Percentiles rank a stretch among this genome's conserved stretches.
Evolutionary conservation across 2,797 vertebrate species (phyloP).

Genomic region (Lagocephalus sceleratus): DNA sequence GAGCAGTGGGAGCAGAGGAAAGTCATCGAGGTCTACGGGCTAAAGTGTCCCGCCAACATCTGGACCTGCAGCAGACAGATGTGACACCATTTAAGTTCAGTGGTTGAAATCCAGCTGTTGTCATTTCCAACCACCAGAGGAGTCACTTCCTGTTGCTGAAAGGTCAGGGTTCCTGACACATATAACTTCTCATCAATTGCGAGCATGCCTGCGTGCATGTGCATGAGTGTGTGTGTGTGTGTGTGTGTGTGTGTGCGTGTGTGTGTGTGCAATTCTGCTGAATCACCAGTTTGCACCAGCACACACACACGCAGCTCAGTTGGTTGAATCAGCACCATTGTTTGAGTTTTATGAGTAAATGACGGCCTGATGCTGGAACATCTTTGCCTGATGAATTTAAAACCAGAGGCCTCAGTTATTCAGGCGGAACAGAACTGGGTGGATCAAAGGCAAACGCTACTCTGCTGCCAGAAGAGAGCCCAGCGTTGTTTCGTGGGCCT

Average conservation of each 20-base stretch:
- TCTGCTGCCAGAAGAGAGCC: too few relatives aligned
- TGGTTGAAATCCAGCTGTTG: too few relatives aligned
- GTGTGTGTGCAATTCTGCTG: constrained; percentile 17
- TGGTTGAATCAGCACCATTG: constrained; percentile 17
- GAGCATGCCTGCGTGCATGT: background rate
- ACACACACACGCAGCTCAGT: constrained; percentile 3
- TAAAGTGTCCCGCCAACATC: too few relatives aligned
- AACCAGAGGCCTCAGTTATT: too few relatives aligned
- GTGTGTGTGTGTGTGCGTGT: constrained; percentile 1
- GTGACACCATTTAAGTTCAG: background rate
- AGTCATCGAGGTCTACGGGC: too few relatives aligned
- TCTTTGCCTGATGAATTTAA: too few relatives aligned
- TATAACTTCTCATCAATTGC: constrained; percentile 13
- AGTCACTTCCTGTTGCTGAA: constrained; percentile 10
- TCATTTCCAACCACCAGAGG: background rate
- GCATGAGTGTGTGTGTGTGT: constrained; percentile 5
- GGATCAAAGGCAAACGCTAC: too few relatives aligned
- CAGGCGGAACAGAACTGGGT: too few relatives aligned
- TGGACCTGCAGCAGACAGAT: background rate
- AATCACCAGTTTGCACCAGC: constrained; percentile 15
- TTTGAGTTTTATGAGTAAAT: background rate
- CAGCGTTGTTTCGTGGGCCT: too few relatives aligned
- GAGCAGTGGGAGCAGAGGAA: too few relatives aligned
- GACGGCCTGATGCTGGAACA: background rate
- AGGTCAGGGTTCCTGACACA: background rate